Evolutionary conservation across 1,140 invertebrate genomes (phyloP), one percentile per base, ranked within the genome.

Genomic region (Cotesia chilonis): DNA sequence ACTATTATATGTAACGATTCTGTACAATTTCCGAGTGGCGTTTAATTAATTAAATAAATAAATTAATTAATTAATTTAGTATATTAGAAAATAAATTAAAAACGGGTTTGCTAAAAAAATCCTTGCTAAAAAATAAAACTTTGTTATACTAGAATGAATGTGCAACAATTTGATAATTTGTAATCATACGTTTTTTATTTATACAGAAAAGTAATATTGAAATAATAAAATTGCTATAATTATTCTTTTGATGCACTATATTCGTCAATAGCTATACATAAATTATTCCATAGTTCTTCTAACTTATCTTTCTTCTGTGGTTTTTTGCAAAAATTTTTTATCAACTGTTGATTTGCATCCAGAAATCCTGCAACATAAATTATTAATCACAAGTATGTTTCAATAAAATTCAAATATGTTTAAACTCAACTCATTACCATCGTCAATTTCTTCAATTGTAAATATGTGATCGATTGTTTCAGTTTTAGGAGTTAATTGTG

Each of bases 381-480:
- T 36, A 67, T 67, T 67, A 17, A 20, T 67, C 3, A 5, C 38
- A 10, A 60, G 41, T 12, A 68, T 68, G 35, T 6, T 14, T 55
- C 37, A 36, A 6, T 12, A 36, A 36, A 20, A n/a, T n/a, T 14
- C 2, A 57, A 68, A 69, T 54, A 35, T 6, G 51, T 47, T 52
- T 51, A 4, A 5, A 6, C 37, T 55, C 9, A 52, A 52, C 2
- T 10, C 6, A 47, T 51, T 67, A 72, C 70, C 70, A 67, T 55
- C 17, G 7, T 67, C 64, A 6, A 67, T 10, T 20, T 7, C 35
- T 2, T 72, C 64, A 20, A 72, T 72, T n/a, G 7, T 12, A 59
- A 72, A 72, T 47, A 17, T 7, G 41, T 72, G 70, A 67, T 72
- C 64, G 2, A 71, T 66, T 3, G 64, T 20, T 47, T 14, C 67